Evolutionary conservation across 2,113 vertebrate genomes (phyloP).

Genomic region (Gallinago undulata): DNA sequence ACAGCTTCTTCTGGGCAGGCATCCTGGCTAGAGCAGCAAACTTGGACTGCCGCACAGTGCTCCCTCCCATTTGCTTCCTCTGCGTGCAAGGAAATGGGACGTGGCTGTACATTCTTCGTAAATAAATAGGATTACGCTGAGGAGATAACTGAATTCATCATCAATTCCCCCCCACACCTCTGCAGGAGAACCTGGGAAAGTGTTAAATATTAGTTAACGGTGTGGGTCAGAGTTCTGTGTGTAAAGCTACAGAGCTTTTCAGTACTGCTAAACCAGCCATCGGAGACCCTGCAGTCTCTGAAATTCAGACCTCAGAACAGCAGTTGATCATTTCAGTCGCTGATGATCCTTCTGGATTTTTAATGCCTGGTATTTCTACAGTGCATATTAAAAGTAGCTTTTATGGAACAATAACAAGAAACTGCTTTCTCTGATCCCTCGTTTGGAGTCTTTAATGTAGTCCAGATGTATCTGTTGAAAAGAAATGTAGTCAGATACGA

Average conservation of each 20-base stretch:
- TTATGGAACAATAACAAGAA: conserved; percentile 14
- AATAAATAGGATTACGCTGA: conserved; percentile 12
- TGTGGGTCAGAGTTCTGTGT: neutral
- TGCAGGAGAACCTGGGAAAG: neutral
- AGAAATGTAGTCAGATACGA: neutral
- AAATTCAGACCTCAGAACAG: neutral
- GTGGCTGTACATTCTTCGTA: conserved; percentile 51
- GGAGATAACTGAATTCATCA: conserved; percentile 39
- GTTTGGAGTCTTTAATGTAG: conserved; percentile 31
- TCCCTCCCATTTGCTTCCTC: conserved; percentile 52
- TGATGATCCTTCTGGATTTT: conserved; percentile 10
- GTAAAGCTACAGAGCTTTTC: neutral
- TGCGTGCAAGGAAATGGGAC: conserved; percentile 49
- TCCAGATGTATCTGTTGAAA: conserved; percentile 40
- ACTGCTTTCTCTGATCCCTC: conserved; percentile 37
- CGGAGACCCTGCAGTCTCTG: neutral
- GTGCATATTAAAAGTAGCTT: conserved; percentile 12
- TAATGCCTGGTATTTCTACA: conserved; percentile 34
- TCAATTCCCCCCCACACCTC: neutral
- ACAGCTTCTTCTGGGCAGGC: conserved; percentile 63
- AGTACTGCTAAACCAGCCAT: neutral
- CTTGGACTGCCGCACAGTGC: neutral
- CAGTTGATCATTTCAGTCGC: neutral
- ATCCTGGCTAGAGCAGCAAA: conserved; percentile 49
- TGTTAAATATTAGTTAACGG: neutral